A percentile compares a stretch with the other conserved stretches of the same genome.
These are phyloP conservation scores for Graphium colonna DNA, from an alignment of 2,888 invertebrate species.

Conservation along the genomic window DNA sequence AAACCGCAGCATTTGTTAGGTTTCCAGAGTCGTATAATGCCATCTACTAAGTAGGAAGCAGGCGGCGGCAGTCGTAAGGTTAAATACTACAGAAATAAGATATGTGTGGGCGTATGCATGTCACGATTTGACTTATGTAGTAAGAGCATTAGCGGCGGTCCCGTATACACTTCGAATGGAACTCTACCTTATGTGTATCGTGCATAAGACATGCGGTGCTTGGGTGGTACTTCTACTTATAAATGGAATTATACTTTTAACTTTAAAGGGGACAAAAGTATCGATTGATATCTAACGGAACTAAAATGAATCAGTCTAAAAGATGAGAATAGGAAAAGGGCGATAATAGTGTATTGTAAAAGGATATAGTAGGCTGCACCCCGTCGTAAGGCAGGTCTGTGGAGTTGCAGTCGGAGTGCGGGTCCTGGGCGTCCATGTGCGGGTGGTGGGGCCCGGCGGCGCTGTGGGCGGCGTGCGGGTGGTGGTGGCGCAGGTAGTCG, in stretches of 20 bases:
- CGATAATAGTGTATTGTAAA: slow-evolving; percentile 80
- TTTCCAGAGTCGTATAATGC: slow-evolving; percentile 71
- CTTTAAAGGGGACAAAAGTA: too few relatives aligned
- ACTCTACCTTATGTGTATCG: not conserved
- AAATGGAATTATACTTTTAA: slow-evolving; percentile 4
- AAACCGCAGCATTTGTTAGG: slow-evolving; percentile 73
- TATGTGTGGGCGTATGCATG: slow-evolving; percentile 58
- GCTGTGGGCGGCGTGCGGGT: slow-evolving; percentile 86
- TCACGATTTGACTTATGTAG: slow-evolving; percentile 18
- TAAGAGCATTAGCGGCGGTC: slow-evolving; percentile 22
- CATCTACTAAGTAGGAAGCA: slow-evolving; percentile 70
- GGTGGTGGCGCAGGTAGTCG: slow-evolving; percentile 88
- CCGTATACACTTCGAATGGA: slow-evolving; percentile 18
- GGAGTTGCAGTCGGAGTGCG: slow-evolving; percentile 94
- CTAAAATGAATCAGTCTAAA: slow-evolving; percentile 22
- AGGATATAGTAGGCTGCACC: slow-evolving; percentile 97
- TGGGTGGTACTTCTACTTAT: not conserved
- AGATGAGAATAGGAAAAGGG: too few relatives aligned
- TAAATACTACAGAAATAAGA: slow-evolving; percentile 79
- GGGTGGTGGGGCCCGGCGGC: slow-evolving; percentile 86
- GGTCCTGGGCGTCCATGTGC: slow-evolving; percentile 91
- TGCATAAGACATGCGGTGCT: not conserved
- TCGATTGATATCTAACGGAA: slow-evolving; percentile 26
- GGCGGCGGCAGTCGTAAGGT: slow-evolving; percentile 72
- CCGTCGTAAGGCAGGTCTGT: slow-evolving; percentile 95